These are phyloP conservation scores for Isotomurus palustris DNA, from an alignment of 2,888 invertebrate genomes.

Conservation along the genomic window DNA sequence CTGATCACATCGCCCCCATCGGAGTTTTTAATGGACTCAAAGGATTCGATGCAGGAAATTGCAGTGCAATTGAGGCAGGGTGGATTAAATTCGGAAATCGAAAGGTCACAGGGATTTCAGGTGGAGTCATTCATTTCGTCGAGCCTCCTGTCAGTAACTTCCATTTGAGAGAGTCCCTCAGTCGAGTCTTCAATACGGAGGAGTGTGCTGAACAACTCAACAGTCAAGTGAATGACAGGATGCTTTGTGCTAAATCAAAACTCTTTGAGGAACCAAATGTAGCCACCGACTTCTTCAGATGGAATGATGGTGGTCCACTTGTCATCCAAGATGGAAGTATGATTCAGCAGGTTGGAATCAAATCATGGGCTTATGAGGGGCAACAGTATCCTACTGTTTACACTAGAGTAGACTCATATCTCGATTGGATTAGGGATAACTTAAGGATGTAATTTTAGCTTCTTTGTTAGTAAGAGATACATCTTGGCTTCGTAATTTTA, in stretches of 20 bases:
- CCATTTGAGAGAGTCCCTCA: slow-evolving; percentile 31
- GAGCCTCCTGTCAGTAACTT: slow-evolving; percentile 37
- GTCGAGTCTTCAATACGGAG: slow-evolving; percentile 24
- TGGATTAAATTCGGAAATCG: slow-evolving; percentile 38
- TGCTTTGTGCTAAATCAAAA: slow-evolving; percentile 38
- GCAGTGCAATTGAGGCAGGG: slow-evolving; percentile 32
- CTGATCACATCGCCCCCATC: slow-evolving; percentile 34
- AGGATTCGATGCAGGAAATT: slow-evolving; percentile 32
- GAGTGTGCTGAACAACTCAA: slow-evolving; percentile 27
- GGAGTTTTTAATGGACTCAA: slow-evolving; percentile 26
- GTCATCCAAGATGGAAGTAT: slow-evolving; percentile 31
- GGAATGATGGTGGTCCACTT: slow-evolving; percentile 38
- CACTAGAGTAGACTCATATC: slow-evolving; percentile 28
- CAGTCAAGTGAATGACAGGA: slow-evolving; percentile 31
- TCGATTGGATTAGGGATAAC: slow-evolving; percentile 36
- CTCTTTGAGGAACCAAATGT: slow-evolving; percentile 30
- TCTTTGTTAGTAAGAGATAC: too few species aligned
- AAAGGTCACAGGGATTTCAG: slow-evolving; percentile 33
- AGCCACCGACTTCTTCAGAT: slow-evolving; percentile 25
- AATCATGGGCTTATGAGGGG: slow-evolving; percentile 42
- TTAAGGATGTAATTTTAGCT: slow-evolving; percentile 30
- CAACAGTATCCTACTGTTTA: slow-evolving; percentile 37
- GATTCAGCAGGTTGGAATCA: slow-evolving; percentile 37
- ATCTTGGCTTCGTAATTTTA: too few species aligned
- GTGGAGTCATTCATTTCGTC: slow-evolving; percentile 34